A percentile compares a stretch with the other conserved stretches of the same genome.
These are phyloP conservation scores for Hybos culiciformis DNA, from an alignment of 2,888 invertebrate species.

Conservation along the genomic window DNA sequence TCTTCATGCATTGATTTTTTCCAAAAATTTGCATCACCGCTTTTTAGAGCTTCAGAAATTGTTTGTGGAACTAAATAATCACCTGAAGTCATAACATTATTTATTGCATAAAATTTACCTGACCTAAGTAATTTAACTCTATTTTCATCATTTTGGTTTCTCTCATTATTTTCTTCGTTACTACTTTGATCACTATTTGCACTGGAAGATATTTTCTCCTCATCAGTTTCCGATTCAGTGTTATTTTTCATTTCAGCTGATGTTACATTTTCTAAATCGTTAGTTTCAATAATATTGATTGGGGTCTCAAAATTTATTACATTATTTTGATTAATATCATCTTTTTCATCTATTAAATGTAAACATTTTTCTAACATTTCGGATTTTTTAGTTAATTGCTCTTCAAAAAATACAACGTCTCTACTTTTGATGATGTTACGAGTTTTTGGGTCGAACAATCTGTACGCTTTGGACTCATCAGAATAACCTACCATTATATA, in stretches of 20 bases:
- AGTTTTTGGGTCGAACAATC: slow-evolving; percentile 11
- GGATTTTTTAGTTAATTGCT: too few relatives aligned
- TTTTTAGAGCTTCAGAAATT: neutral
- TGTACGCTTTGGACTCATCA: slow-evolving; percentile 20
- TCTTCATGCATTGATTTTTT: slow-evolving; percentile 2
- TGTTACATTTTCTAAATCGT: too few relatives aligned
- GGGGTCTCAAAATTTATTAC: neutral
- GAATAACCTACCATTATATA: slow-evolving; percentile 20
- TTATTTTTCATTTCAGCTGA: too few relatives aligned
- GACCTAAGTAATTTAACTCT: too few relatives aligned
- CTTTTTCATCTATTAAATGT: neutral
- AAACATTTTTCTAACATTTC: too few relatives aligned
- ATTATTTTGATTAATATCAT: neutral
- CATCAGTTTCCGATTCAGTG: neutral
- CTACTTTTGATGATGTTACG: slow-evolving; percentile 10
- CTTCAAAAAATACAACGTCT: slow-evolving; percentile 2
- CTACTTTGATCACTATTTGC: too few relatives aligned
- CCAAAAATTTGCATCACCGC: neutral
- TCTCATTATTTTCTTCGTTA: too few relatives aligned
- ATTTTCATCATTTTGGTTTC: too few relatives aligned
- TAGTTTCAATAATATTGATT: too few relatives aligned
- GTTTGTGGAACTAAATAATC: neutral
- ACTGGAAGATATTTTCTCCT: too few relatives aligned
- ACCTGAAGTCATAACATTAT: neutral
- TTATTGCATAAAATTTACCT: too few relatives aligned